These are phyloP conservation scores for Branchipolynoe longqiensis DNA, from an alignment of 2,888 invertebrate species.

Conservation along the genomic window DNA sequence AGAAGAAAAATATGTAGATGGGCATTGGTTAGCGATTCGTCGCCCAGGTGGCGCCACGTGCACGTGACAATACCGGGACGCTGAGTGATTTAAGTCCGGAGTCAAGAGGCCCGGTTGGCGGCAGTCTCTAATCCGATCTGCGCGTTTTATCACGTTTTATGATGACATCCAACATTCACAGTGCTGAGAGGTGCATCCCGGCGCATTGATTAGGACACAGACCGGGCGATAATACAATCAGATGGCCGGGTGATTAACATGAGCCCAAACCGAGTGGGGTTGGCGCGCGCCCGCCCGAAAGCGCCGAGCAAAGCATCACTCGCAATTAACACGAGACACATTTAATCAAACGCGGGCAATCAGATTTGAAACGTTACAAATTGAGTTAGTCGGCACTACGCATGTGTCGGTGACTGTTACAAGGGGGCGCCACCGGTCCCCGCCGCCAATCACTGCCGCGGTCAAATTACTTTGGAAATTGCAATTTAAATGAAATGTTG, in stretches of 20 bases:
- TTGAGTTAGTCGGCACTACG: conserved; percentile 15
- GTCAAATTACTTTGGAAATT: conserved; percentile 58
- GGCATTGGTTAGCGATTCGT: too few relatives aligned
- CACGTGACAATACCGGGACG: too few relatives aligned
- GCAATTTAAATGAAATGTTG: conserved; percentile 57
- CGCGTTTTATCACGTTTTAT: conserved; percentile 50
- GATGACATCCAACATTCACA: conserved; percentile 55
- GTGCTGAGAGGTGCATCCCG: conserved; percentile 22
- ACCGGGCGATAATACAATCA: conserved; percentile 30
- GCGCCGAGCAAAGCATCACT: conserved; percentile 51
- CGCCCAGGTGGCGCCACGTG: too few relatives aligned
- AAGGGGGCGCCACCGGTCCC: conserved; percentile 10
- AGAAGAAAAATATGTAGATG: too few relatives aligned
- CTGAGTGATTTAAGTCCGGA: not conserved
- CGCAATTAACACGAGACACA: conserved; percentile 49
- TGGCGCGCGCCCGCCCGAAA: conserved; percentile 21
- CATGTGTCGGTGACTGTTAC: conserved; percentile 19
- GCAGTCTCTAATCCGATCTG: conserved; percentile 30
- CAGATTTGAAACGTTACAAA: conserved; percentile 58
- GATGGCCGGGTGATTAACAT: conserved; percentile 44
- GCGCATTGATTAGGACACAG: conserved; percentile 53
- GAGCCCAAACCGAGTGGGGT: not conserved
- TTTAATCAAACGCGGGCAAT: conserved; percentile 56
- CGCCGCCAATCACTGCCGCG: conserved; percentile 41
- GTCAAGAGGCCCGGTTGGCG: conserved; percentile 33